These are phyloP conservation scores for Larimichthys polyactis DNA, from an alignment of 2,113 vertebrate species.

Conservation along the genomic window DNA sequence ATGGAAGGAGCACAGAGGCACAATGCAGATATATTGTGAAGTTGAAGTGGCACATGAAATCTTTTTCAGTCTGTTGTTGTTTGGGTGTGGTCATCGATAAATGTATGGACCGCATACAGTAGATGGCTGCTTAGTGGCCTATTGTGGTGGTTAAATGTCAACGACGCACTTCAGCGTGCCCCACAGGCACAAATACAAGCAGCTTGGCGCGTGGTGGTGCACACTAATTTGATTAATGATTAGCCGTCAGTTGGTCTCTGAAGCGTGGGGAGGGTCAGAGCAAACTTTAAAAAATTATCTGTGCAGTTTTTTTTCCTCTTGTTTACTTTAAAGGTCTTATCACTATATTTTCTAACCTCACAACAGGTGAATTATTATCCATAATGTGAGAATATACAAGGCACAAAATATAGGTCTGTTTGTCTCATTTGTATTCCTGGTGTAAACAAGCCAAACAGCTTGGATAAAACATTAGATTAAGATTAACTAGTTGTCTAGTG, in stretches of 20 bases:
- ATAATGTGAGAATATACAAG: not conserved
- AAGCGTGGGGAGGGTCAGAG: constrained; percentile 4
- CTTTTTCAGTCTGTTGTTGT: not conserved
- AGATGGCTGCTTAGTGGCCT: constrained; percentile 33
- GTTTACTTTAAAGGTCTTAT: not conserved
- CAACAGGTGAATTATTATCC: not conserved
- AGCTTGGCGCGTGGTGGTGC: constrained; percentile 46
- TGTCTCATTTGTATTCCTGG: not conserved
- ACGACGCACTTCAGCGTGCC: constrained; percentile 32
- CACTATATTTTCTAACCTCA: not conserved
- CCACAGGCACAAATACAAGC: constrained; percentile 48
- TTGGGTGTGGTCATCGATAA: constrained; percentile 57
- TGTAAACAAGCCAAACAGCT: not conserved
- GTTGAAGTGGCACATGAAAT: not conserved
- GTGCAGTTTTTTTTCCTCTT: not conserved
- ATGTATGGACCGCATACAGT: constrained; percentile 25
- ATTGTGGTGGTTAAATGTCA: constrained; percentile 73
- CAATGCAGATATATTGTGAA: constrained; percentile 2
- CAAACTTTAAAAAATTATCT: constrained; percentile 8
- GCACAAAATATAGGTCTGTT: not conserved
- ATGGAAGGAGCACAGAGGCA: not conserved
- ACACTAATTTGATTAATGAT: constrained; percentile 77
- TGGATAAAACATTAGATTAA: not conserved
- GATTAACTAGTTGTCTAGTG: not conserved
- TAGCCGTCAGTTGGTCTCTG: constrained; percentile 48